phyloP scores from a whole-genome alignment of 2,797 vertebrate species.

The Vireo griseus region DNA sequence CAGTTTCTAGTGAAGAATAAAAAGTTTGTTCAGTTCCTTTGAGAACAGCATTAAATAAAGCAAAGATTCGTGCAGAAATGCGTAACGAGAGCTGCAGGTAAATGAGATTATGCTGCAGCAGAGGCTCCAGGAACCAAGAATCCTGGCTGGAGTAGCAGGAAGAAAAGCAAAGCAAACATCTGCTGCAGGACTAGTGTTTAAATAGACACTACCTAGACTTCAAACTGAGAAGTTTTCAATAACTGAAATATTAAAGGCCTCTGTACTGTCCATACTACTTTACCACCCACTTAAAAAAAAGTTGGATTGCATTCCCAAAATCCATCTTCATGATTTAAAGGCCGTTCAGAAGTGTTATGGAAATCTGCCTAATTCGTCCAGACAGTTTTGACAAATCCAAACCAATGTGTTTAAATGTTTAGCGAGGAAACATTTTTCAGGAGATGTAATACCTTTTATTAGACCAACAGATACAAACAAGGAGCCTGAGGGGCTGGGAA shows the following conservation, averaged over 20 bases:
- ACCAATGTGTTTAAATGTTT: slow-evolving; percentile 34
- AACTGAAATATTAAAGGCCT: neutral
- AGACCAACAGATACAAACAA: slow-evolving; percentile 47
- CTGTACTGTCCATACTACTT: neutral
- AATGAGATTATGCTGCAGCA: neutral
- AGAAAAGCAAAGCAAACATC: neutral
- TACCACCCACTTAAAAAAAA: slow-evolving; percentile 15
- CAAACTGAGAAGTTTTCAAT: neutral
- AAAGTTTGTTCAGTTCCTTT: neutral
- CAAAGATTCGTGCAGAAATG: neutral
- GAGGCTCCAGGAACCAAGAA: neutral
- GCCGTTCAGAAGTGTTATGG: neutral
- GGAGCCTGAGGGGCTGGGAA: neutral
- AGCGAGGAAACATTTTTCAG: slow-evolving; percentile 32
- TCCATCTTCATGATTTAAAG: slow-evolving; percentile 37
- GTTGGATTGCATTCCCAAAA: neutral
- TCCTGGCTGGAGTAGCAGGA: neutral
- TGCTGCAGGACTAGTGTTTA: neutral
- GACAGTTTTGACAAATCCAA: slow-evolving; percentile 56
- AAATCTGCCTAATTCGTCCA: slow-evolving; percentile 22
- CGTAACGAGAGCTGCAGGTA: neutral
- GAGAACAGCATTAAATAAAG: neutral
- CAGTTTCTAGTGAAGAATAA: neutral
- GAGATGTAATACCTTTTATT: slow-evolving; percentile 52
- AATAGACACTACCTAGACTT: neutral